Evolutionary conservation across 2,113 vertebrate species (phyloP).

Genomic region (Osmerus eperlanus): DNA sequence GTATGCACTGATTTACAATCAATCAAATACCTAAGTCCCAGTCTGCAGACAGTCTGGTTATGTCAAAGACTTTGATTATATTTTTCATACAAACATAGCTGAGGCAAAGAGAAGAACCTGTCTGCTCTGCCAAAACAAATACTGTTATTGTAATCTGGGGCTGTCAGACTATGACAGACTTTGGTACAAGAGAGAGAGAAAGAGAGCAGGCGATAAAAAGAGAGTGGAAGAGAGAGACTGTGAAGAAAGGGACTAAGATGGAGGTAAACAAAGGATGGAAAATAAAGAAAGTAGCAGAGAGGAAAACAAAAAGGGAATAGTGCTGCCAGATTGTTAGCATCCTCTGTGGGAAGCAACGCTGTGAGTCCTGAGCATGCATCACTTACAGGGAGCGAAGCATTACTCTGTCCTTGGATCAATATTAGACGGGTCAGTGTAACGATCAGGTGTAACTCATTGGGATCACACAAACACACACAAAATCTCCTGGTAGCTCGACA

Average conservation of each 20-base stretch:
- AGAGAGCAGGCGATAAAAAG: background rate
- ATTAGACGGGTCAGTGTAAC: too few species aligned
- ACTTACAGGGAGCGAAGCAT: background rate
- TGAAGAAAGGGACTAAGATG: too few species aligned
- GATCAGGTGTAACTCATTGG: too few species aligned
- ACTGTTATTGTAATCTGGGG: slow-evolving; percentile 20
- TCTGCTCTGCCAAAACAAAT: slow-evolving; percentile 5
- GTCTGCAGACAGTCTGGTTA: too few species aligned
- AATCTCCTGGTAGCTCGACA: background rate
- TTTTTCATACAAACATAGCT: background rate
- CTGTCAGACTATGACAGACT: background rate
- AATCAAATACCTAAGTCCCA: too few species aligned
- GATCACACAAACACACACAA: background rate
- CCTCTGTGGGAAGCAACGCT: slow-evolving; percentile 15
- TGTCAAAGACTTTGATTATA: too few species aligned
- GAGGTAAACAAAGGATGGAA: too few species aligned
- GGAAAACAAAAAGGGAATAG: too few species aligned
- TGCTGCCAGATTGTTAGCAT: too few species aligned
- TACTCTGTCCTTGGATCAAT: slow-evolving; percentile 33
- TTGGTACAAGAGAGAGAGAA: background rate
- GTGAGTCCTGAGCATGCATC: slow-evolving; percentile 49
- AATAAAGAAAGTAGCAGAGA: too few species aligned
- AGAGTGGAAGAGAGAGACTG: background rate
- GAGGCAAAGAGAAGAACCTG: background rate
- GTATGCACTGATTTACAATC: too few species aligned